Evolutionary conservation across 30 jellyfish, hydroid and myxozoan species (phyloP).

Genomic region (Aurelia aurita complex sp. Pacific): DNA sequence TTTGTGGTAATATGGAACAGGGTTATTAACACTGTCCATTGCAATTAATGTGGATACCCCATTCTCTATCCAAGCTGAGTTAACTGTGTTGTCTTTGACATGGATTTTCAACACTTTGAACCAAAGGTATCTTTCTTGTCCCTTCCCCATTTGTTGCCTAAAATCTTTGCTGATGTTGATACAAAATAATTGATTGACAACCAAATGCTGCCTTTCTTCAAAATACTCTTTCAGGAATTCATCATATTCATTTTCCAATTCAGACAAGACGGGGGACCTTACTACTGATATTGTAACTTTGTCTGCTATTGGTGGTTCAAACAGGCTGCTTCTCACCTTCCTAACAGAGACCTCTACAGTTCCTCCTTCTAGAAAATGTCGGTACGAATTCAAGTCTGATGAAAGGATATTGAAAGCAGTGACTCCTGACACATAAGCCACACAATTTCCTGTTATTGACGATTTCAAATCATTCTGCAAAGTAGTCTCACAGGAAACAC

Average conservation of each 20-base stretch:
- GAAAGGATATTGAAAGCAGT: conserved; percentile 43
- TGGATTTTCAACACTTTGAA: conserved; percentile 36
- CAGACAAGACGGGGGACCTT: conserved; percentile 43
- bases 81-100: not conserved
- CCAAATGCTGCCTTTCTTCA: conserved; percentile 10
- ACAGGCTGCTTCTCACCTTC: not conserved
- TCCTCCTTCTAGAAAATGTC: conserved; percentile 27
- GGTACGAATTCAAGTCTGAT: conserved; percentile 15
- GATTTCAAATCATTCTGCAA: not conserved
- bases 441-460: not conserved
- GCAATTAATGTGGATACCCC: conserved; percentile 28
- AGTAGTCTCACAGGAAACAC: conserved; percentile 5
- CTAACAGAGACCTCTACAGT: not conserved
- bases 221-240: conserved; percentile 5
- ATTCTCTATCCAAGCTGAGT: conserved; percentile 45
- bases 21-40: conserved; percentile 19
- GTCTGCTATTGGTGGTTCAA: conserved; percentile 24
- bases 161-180: not conserved
- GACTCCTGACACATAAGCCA: conserved; percentile 11
- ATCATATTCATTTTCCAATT: conserved; percentile 10
- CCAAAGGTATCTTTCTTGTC: conserved; percentile 18
- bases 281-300: conserved; percentile 19
- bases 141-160: not conserved
- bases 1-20: conserved; percentile 13
- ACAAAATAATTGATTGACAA: conserved; percentile 20